A percentile compares a stretch with the other conserved stretches of the same genome.
phyloP scores from a whole-genome alignment of 2,797 vertebrate species.

The Falco cherrug region DNA sequence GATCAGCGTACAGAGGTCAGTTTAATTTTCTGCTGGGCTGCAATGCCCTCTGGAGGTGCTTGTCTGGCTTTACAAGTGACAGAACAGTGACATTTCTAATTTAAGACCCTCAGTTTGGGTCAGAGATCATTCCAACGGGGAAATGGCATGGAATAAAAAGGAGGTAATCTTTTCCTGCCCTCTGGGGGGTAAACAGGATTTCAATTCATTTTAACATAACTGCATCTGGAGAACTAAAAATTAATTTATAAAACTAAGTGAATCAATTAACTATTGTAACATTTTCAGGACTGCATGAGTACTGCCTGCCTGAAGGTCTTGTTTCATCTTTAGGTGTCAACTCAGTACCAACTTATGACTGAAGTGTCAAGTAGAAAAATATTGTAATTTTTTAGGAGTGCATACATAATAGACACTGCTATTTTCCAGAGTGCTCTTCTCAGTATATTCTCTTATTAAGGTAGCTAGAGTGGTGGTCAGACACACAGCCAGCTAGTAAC shows the following conservation, averaged over 20 bases:
- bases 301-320: background rate
- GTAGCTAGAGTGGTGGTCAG: background rate
- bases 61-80: background rate
- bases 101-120: accelerated
- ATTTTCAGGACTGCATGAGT: background rate
- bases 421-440: background rate
- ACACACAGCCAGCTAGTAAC: background rate
- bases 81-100: accelerated
- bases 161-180: background rate
- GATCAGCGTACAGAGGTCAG: accelerated
- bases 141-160: background rate
- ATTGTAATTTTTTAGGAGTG: background rate
- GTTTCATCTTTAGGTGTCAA: background rate
- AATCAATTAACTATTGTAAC: background rate
- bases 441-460: background rate
- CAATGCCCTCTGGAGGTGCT: slow-evolving; percentile 46
- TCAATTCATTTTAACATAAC: background rate
- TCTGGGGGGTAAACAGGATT: background rate
- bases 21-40: background rate
- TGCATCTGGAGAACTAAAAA: background rate
- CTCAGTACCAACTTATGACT: background rate
- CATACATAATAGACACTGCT: background rate
- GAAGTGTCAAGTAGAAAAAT: background rate
- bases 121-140: background rate
- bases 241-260: background rate